These are phyloP conservation scores for Furnarius figulus DNA, from an alignment of 2,113 vertebrate species.

Conservation along the genomic window DNA sequence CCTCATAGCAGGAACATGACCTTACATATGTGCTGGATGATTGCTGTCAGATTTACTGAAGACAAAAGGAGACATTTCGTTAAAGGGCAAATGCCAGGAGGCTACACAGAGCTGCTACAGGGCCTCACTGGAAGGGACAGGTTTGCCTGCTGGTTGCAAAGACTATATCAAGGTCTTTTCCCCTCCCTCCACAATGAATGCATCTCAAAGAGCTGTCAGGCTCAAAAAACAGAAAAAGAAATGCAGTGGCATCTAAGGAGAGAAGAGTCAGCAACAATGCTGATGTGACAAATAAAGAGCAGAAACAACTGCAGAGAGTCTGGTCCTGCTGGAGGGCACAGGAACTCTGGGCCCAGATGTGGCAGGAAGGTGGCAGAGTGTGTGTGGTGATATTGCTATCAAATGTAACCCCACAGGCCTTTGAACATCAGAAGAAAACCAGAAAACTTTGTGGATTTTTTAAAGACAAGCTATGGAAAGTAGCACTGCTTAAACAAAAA, in stretches of 20 bases:
- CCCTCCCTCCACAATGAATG: background rate
- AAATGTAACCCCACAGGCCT: background rate
- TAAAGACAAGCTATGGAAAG: background rate
- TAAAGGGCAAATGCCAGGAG: background rate
- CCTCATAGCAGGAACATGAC: background rate
- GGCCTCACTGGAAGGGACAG: background rate
- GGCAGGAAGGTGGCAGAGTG: background rate
- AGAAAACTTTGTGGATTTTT: background rate
- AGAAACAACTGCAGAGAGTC: background rate
- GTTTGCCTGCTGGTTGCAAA: background rate
- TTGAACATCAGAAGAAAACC: background rate
- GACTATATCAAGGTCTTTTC: background rate
- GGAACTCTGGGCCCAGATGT: background rate
- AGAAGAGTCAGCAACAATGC: fast-evolving
- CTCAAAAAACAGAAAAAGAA: background rate
- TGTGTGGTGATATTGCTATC: fast-evolving
- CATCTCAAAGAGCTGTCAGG: background rate
- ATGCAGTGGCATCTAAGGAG: background rate
- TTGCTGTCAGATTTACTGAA: background rate
- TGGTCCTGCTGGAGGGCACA: background rate
- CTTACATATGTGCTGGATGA: background rate
- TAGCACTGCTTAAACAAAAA: background rate
- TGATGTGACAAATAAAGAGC: background rate
- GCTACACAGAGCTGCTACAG: background rate
- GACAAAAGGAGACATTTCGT: background rate